Percentiles rank a stretch among this genome's conserved stretches.
Evolutionary conservation across 2,797 vertebrate genomes (phyloP).

Genomic region (Sebastes ruberrimus): DNA sequence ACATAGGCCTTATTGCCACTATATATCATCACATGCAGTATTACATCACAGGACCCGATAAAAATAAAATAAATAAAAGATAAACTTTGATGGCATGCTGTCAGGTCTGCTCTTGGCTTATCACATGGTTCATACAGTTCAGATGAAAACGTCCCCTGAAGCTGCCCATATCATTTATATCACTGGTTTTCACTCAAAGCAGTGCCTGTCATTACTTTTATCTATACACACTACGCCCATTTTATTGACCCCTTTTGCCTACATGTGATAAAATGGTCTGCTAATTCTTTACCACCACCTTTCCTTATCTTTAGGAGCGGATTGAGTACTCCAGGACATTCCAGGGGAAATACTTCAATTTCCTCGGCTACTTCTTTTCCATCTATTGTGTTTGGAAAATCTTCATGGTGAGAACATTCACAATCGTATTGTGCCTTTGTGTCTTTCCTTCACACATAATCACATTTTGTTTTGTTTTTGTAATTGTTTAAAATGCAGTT

Average conservation of each 20-base stretch:
- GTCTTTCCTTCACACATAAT: not conserved
- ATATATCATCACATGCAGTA: not conserved
- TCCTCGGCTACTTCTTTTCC: constrained; percentile 98
- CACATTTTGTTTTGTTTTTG: not conserved
- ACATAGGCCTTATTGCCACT: too few relatives aligned
- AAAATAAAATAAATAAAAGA: not conserved
- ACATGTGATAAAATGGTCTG: not conserved
- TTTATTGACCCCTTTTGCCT: not conserved
- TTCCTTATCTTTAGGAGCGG: constrained; percentile 85
- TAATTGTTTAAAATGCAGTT: not conserved
- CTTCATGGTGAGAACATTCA: constrained; percentile 90
- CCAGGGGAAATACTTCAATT: constrained; percentile 98
- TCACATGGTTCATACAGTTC: not conserved
- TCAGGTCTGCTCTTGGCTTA: not conserved
- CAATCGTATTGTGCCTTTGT: not conserved
- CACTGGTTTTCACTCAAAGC: not conserved
- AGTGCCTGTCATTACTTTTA: not conserved
- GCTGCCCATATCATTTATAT: not conserved
- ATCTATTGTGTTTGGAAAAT: constrained; percentile 99
- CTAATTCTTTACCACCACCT: not conserved
- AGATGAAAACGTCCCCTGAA: not conserved
- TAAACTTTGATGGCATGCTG: not conserved
- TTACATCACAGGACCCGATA: not conserved
- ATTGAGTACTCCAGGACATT: constrained; percentile 99
- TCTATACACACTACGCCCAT: not conserved